Evolutionary conservation across 1,140 invertebrate species (phyloP), one percentile per base, ranked within the genome.

Genomic region (Mya arenaria): DNA sequence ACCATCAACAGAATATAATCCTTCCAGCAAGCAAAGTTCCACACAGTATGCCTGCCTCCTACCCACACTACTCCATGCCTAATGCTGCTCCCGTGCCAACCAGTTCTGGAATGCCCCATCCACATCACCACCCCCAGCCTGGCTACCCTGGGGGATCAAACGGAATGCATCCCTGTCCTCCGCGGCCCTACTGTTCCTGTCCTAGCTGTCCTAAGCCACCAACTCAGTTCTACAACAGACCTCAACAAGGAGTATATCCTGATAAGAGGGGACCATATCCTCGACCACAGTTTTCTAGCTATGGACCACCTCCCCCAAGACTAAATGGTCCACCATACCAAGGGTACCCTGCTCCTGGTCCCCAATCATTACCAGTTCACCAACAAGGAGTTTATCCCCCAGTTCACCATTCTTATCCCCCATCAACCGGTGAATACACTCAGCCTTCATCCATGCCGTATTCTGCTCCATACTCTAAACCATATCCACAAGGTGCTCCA

Each of bases 201-300:
- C 77, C 77, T 10, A 56, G n/a, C 36, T 80, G 77, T 71, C 66
- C 77, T 4, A 80, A 44, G 36, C 77, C 77, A 30, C 77, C 77
- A 1, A 17, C 60, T 4, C 63, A 44, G 34, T 41, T 75, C n/a
- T 75, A 75, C 39, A 44, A 48, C 25, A 28, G 58, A 44, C 55
- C 55, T 32, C 56, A 62, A 36, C 19, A 52, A n/a, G 48, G 48
- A 44, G 60, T 55, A 5, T 41, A 63, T 28, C 41, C 48, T 63
- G 23, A 15, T 1, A 41, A 13, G 19, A 55, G 58, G 19, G 37
- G 36, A 62, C 71, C 56, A 0, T 52, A 52, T 23, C 23, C 30
- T 72, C 62, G 73, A 75, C 73, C 73, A 23, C 15, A 10, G 19
- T 75, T 62, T 75, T 62, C 72, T 15, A 75, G 63, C 48, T 75